Conservation (phyloP, 1,140 invertebrate genomes). For the Magallana angulata region DNA sequence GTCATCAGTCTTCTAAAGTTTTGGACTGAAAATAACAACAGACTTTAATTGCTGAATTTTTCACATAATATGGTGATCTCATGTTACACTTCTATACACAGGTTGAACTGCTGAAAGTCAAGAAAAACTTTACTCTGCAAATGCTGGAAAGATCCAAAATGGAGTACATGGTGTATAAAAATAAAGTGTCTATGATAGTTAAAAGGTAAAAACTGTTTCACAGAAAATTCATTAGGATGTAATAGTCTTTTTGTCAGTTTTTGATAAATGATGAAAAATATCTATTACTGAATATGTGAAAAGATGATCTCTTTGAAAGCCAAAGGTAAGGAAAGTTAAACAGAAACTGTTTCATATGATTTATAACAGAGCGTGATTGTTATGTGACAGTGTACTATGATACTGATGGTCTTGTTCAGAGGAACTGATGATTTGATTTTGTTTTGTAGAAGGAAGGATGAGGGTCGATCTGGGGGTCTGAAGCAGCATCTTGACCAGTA, state of each 20-base stretch:
- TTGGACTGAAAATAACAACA: too few relatives aligned
- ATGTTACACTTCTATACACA: background rate
- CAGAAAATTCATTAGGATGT: background rate
- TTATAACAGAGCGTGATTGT: too few relatives aligned
- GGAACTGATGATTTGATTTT: background rate
- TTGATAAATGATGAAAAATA: too few relatives aligned
- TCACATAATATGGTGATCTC: too few relatives aligned
- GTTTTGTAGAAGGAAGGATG: conserved; percentile 54
- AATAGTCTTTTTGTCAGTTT: too few relatives aligned
- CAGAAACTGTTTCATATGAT: too few relatives aligned
- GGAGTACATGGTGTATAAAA: conserved; percentile 57
- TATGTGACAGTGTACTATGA: too few relatives aligned
- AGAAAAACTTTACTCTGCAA: conserved; percentile 44
- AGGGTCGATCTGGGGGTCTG: conserved; percentile 48
- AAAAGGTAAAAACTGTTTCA: conserved; percentile 54
- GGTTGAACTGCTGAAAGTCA: conserved; percentile 56
- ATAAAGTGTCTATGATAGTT: conserved; percentile 48
- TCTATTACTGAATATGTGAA: too few relatives aligned
- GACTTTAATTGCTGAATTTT: background rate
- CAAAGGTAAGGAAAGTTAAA: too few relatives aligned
- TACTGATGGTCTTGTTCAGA: too few relatives aligned
- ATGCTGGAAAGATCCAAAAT: conserved; percentile 59
- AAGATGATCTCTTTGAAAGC: too few relatives aligned
- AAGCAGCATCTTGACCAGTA: conserved; percentile 52
- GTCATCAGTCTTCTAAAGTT: too few relatives aligned